Conservation (phyloP, 1,140 invertebrate species). For the Drosophila carrolli region DNA sequence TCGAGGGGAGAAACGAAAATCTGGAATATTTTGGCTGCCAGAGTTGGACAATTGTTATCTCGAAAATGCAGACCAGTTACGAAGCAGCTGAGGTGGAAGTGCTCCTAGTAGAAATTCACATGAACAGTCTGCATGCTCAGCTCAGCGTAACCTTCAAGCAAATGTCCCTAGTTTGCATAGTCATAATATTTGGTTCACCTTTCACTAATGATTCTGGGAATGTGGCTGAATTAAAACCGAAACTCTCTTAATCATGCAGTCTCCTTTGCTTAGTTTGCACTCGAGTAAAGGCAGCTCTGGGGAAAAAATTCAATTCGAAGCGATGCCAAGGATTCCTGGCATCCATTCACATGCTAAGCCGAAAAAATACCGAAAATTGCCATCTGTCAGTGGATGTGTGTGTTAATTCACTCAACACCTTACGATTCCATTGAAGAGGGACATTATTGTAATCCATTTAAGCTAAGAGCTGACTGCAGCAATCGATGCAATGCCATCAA, state of each 20-base stretch:
- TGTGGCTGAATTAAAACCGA: conserved; percentile 12
- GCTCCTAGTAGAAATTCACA: conserved; percentile 23
- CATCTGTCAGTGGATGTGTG: conserved; percentile 14
- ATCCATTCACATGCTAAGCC: conserved; percentile 28
- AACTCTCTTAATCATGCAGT: conserved; percentile 28
- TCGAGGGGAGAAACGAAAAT: conserved; percentile 10
- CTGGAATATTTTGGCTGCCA: conserved; percentile 32
- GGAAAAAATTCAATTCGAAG: conserved; percentile 38
- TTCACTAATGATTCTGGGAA: background rate
- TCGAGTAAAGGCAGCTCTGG: conserved; percentile 1
- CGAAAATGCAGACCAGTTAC: conserved; percentile 41
- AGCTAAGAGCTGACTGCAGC: conserved; percentile 44
- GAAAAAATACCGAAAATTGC: conserved; percentile 29
- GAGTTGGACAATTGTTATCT: conserved; percentile 56
- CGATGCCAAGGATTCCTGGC: conserved; percentile 10
- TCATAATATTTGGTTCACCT: conserved; percentile 26
- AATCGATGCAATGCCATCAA: conserved; percentile 31
- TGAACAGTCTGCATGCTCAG: conserved; percentile 24
- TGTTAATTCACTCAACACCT: conserved; percentile 55
- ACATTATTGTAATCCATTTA: conserved; percentile 55
- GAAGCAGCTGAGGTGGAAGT: conserved; percentile 15
- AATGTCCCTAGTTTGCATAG: conserved; percentile 11
- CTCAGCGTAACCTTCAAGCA: conserved; percentile 24
- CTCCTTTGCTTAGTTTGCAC: background rate
- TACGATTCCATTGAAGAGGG: conserved; percentile 22